phyloP scores from a whole-genome alignment of 1,140 invertebrate genomes.

The Popillia japonica region DNA sequence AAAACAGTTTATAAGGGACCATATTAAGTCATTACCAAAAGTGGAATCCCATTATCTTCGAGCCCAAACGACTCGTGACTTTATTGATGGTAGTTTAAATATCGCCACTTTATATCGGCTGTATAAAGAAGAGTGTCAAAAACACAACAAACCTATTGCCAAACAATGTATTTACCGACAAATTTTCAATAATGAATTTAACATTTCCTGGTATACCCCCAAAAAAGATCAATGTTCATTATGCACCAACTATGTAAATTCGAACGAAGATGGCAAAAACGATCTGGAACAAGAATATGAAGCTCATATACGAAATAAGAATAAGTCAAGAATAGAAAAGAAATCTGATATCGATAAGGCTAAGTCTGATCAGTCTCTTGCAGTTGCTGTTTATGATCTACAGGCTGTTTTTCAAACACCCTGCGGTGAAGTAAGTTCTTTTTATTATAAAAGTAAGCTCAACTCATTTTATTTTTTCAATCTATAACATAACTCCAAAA shows the following conservation, averaged over 20 bases:
- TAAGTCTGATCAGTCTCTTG: no score
- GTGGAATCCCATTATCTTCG: constrained; percentile 50
- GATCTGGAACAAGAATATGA: no score
- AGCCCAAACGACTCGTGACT: constrained; percentile 47
- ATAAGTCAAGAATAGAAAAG: no score
- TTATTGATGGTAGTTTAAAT: constrained; percentile 51
- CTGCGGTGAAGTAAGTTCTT: no score
- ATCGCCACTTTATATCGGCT: constrained; percentile 51
- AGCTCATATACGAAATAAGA: no score
- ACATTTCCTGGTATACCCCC: constrained; percentile 30
- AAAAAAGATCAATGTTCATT: constrained; percentile 50
- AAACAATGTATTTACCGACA: constrained; percentile 40
- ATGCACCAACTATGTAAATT: constrained; percentile 49
- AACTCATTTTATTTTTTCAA: constrained; percentile 1
- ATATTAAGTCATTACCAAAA: constrained; percentile 6
- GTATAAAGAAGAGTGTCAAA: constrained; percentile 43
- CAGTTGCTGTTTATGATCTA: no score
- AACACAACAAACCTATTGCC: constrained; percentile 25
- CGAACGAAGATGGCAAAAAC: no score
- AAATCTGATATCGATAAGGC: no score
- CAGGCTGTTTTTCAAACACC: no score
- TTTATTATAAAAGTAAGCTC: no score
- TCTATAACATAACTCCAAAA: constrained; percentile 45
- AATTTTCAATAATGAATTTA: constrained; percentile 37
- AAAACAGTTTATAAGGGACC: no score